Conservation (phyloP, 2,797 vertebrate species). For the Pseudomugil tenellus region DNA sequence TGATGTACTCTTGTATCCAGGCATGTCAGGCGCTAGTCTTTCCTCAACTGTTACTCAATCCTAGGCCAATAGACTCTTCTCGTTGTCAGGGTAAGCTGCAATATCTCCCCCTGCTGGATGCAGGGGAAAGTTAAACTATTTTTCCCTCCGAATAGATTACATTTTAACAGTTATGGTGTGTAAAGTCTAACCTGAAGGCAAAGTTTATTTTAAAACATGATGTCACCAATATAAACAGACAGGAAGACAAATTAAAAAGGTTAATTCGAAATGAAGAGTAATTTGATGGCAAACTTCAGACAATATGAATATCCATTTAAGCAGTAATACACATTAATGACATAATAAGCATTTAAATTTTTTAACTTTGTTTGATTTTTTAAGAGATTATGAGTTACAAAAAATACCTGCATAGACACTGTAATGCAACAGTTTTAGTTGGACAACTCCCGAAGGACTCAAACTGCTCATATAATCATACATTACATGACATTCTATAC, state of each 20-base stretch:
- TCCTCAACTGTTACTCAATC: constrained; percentile 32
- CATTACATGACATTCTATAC: too few species aligned
- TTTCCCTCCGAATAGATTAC: neutral
- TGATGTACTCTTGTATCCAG: neutral
- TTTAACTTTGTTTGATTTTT: too few species aligned
- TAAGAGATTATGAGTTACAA: neutral
- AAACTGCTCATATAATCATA: neutral
- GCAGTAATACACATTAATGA: neutral
- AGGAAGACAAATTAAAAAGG: neutral
- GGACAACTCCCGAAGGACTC: neutral
- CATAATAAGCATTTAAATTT: too few species aligned
- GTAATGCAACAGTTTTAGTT: neutral
- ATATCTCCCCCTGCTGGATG: constrained; percentile 70
- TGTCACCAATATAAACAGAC: neutral
- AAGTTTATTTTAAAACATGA: neutral
- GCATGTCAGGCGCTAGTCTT: constrained; percentile 23
- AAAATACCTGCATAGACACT: neutral
- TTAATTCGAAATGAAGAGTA: neutral
- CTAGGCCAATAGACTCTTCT: neutral
- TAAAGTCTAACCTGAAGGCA: neutral
- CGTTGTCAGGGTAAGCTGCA: constrained; percentile 45
- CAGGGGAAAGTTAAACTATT: constrained; percentile 1
- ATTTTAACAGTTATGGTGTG: neutral
- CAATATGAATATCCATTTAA: neutral
- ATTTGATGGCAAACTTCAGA: neutral